Percentiles rank a stretch among this genome's conserved stretches.
Conservation (phyloP, 2,113 vertebrate genomes). For the Cephalophus harveyi region DNA sequence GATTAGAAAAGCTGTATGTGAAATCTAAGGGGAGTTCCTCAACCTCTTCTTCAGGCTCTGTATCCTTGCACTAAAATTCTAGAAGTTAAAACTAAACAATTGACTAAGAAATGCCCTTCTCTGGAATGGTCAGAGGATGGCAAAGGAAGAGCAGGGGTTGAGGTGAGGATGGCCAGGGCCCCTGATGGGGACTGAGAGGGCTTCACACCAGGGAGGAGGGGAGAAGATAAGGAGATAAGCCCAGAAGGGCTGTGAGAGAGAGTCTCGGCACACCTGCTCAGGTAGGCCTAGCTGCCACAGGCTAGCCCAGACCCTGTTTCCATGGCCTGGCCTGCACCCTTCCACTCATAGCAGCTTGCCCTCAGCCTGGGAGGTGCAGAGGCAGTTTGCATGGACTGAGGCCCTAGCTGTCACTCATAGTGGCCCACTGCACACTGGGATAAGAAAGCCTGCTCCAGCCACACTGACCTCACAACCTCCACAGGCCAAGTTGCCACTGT, state of each 20-base stretch:
- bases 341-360: background rate
- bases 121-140: background rate
- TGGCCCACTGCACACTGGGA: background rate
- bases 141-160: background rate
- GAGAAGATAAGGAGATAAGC: background rate
- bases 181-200: background rate
- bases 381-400: background rate
- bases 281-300: accelerated
- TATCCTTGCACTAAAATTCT: background rate
- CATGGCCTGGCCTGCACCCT: background rate
- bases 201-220: too few species aligned
- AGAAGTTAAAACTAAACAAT: background rate
- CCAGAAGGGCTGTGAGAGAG: background rate
- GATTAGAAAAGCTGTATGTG: background rate
- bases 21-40: background rate
- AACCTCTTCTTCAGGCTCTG: background rate
- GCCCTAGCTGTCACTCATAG: background rate
- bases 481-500: background rate
- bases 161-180: background rate
- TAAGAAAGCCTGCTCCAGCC: background rate
- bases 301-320: background rate
- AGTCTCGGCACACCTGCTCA: accelerated
- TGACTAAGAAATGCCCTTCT: background rate
- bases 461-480: too few species aligned
- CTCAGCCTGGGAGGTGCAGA: background rate